Conservation (phyloP, 2,113 vertebrate genomes). For the Callipepla californica region DNA sequence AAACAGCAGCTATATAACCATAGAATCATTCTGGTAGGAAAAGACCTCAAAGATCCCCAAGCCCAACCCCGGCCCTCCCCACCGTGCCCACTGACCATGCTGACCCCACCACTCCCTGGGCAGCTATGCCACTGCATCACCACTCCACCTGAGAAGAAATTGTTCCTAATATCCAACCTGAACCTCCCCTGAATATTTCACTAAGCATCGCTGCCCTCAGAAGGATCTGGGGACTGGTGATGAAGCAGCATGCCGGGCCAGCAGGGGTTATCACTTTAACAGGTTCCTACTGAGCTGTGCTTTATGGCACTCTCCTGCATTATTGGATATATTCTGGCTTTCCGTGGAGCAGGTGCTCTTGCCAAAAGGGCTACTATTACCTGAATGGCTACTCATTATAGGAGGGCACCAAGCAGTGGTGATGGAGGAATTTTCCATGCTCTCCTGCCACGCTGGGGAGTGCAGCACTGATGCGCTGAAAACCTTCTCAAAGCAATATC, state of each 20-base stretch:
- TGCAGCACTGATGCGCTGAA: rapidly evolving
- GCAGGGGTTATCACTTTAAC: neutral
- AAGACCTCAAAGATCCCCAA: no score
- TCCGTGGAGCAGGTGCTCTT: neutral
- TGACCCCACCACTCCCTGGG: no score
- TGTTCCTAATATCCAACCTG: no score
- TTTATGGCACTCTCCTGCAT: neutral
- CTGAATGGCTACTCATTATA: neutral
- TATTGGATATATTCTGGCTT: neutral
- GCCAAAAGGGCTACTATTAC: conserved; percentile 15
- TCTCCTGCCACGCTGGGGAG: neutral
- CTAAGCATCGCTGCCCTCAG: neutral
- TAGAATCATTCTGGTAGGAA: no score
- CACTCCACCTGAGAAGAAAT: no score
- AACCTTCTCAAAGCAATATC: neutral
- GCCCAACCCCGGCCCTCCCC: no score
- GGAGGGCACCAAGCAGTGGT: neutral
- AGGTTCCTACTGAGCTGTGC: rapidly evolving
- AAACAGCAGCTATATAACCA: neutral
- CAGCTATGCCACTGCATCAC: no score
- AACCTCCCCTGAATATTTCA: neutral
- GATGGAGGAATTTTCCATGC: neutral
- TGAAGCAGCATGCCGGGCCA: neutral
- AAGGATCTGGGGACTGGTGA: neutral
- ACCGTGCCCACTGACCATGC: no score